Base-by-base conservation (phyloP, 2,888 invertebrate genomes). In the Zygaena filipendulae region DNA sequence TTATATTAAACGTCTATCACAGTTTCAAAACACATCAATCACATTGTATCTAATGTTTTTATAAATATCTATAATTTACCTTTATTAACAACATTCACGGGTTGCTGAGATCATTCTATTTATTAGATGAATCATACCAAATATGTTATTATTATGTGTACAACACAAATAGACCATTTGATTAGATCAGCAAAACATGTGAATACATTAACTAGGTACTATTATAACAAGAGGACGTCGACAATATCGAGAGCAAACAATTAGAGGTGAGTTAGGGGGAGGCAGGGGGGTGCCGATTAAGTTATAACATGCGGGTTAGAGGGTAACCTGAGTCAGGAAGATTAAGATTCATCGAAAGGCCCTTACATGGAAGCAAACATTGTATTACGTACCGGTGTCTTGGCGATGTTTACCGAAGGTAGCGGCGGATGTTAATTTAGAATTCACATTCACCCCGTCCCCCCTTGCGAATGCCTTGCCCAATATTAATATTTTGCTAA, bases 241-340 rank as follows among this genome's bases (percentile, higher is more conserved):
- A 74, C 74, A 75, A 75, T 75, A 77, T 77, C 62, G 69, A 55
- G 62, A 63, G 75, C 71, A 79, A 79, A 79, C 77, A 79, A 77
- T 79, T 79, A 79, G 69, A 70, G 61, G 67, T 59, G 68, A 68
- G 61, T 69, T 66, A 64, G 57, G 67, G 57, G 67, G 66, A 52
- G 49, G 42, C 34, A 36, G 45, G 48, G 59, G 62, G 71, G 64
- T 49, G 61, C 59, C 74, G 74, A 79, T 77, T 77, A 75, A 77
- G 75, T 72, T 75, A 75, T 71, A 72, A 68, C 63, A 77, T 77
- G 69, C 75, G 77, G 77, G 77, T 61, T 70, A 67, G 43, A 68
- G 69, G 70, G 71, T 59, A 63, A 60, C 70, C 77, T 74, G 74
- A 72, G 47, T 72, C 66, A 68, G 63, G 63, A 63, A 71, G 70